Evolutionary conservation across 53 echinoderm and acorn worm genomes (phyloP), one percentile per base, ranked within the genome.

Genomic region (Apostichopus leukothele): DNA sequence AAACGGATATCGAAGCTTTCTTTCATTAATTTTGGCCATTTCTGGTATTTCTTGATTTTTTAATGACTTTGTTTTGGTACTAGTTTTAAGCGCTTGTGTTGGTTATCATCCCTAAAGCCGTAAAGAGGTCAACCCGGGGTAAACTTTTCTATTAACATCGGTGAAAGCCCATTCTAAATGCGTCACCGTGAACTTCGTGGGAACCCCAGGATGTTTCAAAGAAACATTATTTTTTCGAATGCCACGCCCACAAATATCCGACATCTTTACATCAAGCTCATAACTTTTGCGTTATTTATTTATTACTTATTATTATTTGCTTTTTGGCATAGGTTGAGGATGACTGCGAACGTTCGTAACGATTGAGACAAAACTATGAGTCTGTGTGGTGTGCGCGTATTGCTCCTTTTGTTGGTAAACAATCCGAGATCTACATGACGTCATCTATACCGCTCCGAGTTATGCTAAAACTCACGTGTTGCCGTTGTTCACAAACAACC

Each of bases 121-220:
- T 81, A 81, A 81, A 81, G 81, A 81, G 81, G 81, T 81, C 81
- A 81, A 81, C 54, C 51, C 81, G 81, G 81, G 81, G 81, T 81
- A 6, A 9, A 22, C 19, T 81, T 81, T 81, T 51, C 51, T 21
- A 21, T 5, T 1, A 22, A 53, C 55, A 5, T 14, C 81, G 81
- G 81, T 81, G 54, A 51, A 57, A 54, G 16, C n/a, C 39, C 39
- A 13, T 81, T 20, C 5, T 54, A 81, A 81, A 81, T 81, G 81
- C 81, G 81, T 81, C 81, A 81, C 81, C 51, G 59, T n/a, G 10
- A 59, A 22, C 16, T 71, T 81, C 4, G 59, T 54, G 81, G 81
- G 59, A 81, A 54, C 54, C 81, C 81, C 81, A 81, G 53, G 81
- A 54, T 57, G 19, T 81, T 81, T 81, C 13, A 54, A 54, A 81